These are phyloP conservation scores for Hapalemur alaotrensis DNA, from an alignment of 2,797 vertebrate species.

Conservation along the genomic window DNA sequence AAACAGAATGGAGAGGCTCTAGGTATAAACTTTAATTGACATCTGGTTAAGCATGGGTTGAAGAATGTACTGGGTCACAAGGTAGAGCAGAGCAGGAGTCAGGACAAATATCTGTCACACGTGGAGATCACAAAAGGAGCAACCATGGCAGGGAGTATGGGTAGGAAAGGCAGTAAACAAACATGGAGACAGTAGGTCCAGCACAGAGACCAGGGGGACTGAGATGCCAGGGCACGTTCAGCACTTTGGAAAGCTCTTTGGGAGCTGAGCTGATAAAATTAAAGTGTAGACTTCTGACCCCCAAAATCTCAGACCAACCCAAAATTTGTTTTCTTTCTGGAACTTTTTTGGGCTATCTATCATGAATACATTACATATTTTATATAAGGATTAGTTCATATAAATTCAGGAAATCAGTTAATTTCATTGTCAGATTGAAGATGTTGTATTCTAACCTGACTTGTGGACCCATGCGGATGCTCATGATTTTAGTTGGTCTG, in stretches of 20 bases:
- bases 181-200: not conserved
- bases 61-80: not conserved
- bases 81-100: not conserved
- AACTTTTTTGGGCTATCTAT: not conserved
- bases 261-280: not conserved
- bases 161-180: not conserved
- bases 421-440: not conserved
- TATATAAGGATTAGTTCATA: not conserved
- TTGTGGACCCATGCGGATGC: not conserved
- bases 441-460: not conserved
- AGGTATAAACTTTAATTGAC: not conserved
- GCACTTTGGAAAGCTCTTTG: not conserved
- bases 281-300: not conserved
- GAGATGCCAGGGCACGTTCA: not conserved
- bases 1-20: not conserved
- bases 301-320: not conserved
- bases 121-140: not conserved
- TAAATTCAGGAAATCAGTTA: constrained; percentile 19
- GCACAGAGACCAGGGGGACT: not conserved
- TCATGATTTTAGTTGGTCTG: not conserved
- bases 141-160: not conserved
- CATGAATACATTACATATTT: not conserved
- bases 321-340: not conserved
- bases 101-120: not conserved
- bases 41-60: not conserved